These are phyloP conservation scores for Enteromius paludinosus DNA, from an alignment of 2,797 vertebrate genomes.

Conservation along the genomic window DNA sequence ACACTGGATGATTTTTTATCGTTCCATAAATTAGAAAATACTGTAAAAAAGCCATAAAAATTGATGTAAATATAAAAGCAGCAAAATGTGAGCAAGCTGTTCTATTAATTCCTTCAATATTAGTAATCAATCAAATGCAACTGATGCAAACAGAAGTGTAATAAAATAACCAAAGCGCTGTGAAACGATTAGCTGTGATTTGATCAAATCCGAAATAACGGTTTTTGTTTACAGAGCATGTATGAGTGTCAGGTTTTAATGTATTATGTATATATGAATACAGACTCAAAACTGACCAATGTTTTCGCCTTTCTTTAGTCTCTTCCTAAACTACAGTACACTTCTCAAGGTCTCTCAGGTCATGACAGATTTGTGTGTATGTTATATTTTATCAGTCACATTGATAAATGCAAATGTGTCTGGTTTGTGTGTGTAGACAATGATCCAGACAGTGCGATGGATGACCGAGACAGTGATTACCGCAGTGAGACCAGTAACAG, in stretches of 20 bases:
- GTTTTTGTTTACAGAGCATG: too few relatives aligned
- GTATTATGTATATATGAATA: too few relatives aligned
- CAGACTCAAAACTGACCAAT: not conserved
- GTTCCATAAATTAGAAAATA: not conserved
- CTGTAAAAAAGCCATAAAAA: not conserved
- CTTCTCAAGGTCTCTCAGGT: not conserved
- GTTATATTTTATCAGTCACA: not conserved
- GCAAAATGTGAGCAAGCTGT: not conserved
- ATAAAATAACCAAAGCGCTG: too few relatives aligned
- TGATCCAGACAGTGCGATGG: constrained; percentile 93
- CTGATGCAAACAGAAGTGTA: too few relatives aligned
- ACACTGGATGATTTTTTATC: too few relatives aligned
- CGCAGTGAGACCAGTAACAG: constrained; percentile 97
- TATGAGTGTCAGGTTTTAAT: too few relatives aligned
- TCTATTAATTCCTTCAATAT: not conserved
- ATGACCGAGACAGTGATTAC: constrained; percentile 95
- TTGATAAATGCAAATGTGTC: not conserved
- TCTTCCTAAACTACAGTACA: too few relatives aligned
- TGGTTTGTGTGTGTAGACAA: constrained; percentile 77
- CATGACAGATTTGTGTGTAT: not conserved
- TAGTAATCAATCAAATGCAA: too few relatives aligned
- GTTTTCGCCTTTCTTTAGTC: not conserved
- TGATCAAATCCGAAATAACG: too few relatives aligned
- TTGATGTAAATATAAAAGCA: not conserved
- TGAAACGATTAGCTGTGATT: too few relatives aligned